Evolutionary conservation across 2,797 vertebrate genomes (phyloP), one percentile per base, ranked within the genome.

Genomic region (Amniataba percoides): DNA sequence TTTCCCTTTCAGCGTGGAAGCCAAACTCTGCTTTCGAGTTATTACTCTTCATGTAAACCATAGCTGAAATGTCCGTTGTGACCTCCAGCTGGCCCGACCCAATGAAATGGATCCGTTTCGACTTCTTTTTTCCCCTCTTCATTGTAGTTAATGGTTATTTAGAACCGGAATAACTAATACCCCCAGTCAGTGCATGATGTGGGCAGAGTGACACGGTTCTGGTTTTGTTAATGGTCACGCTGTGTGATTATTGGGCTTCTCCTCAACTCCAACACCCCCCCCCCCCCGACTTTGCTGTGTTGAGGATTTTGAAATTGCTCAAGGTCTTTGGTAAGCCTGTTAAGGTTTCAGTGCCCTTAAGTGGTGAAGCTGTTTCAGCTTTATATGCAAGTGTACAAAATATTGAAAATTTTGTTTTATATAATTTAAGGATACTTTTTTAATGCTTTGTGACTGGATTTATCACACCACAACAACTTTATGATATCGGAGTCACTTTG

Each of bases 91-190:
- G 58, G 61, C 55, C 49, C 0, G 36, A 45, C 27, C 10, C 42
- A 52, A 40, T 77, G n/a, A 89, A 80, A 86, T 63, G 7, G 42
- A 74, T 82, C 21, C 10, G 34, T 85, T 80, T 53, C 25, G 64
- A 49, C 49, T n/a, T 10, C 62, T 58, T 66, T 65, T 58, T 13
- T 31, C 5, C 5, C 52, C 67, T 78, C 60, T 70, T 84, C 58
- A 63, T 78, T 82, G 21, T 46, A 81, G 83, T 87, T 86, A 82
- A 83, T 87, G 78, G 78, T 80, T 87, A 80, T 86, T 83, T 78
- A 59, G 55, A 51, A 23, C 48, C 61, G 63, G 49, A 71, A 46
- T 82, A 76, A 84, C 72, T 75, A 74, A 83, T 73, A 62, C 46
- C 39, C 39, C 36, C 16, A 60, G 65, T 74, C 36, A 43, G 59